These are phyloP conservation scores for Pharmacophagus antenor DNA, from an alignment of 2,888 invertebrate genomes.

Conservation along the genomic window DNA sequence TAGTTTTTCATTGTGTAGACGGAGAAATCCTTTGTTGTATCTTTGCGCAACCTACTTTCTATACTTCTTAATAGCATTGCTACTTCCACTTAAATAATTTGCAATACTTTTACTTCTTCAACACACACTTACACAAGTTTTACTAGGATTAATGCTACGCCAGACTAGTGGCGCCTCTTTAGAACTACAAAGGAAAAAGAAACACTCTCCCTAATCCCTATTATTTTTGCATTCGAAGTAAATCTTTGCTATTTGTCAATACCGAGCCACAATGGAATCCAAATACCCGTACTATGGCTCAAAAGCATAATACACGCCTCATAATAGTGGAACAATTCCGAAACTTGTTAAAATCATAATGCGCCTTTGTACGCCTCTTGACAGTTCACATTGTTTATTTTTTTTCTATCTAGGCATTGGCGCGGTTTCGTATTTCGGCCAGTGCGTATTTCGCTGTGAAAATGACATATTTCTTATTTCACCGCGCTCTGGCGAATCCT, in stretches of 20 bases:
- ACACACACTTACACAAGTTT: conserved; percentile 46
- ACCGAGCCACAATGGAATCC: conserved; percentile 76
- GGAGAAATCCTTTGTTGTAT: conserved; percentile 49
- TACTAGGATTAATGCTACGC: conserved; percentile 64
- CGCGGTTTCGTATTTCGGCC: conserved; percentile 60
- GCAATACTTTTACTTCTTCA: conserved; percentile 57
- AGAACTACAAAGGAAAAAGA: conserved; percentile 53
- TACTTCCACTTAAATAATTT: conserved; percentile 71
- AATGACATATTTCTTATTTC: conserved; percentile 59
- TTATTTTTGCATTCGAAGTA: conserved; percentile 72
- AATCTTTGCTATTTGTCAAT: conserved; percentile 81
- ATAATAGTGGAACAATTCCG: conserved; percentile 75
- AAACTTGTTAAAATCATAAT: conserved; percentile 79
- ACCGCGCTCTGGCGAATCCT: conserved; percentile 60
- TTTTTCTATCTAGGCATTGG: conserved; percentile 43
- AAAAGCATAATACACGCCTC: conserved; percentile 77
- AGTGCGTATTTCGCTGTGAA: conserved; percentile 50
- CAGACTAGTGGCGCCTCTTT: conserved; percentile 67
- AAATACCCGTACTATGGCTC: conserved; percentile 76
- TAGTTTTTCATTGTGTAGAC: conserved; percentile 41
- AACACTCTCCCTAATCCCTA: conserved; percentile 67
- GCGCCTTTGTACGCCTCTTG: conserved; percentile 72
- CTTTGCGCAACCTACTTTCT: conserved; percentile 65
- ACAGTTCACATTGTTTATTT: conserved; percentile 66
- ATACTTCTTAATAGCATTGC: conserved; percentile 50